phyloP scores from a whole-genome alignment of 2,113 vertebrate species.

The Dinomys branickii region DNA sequence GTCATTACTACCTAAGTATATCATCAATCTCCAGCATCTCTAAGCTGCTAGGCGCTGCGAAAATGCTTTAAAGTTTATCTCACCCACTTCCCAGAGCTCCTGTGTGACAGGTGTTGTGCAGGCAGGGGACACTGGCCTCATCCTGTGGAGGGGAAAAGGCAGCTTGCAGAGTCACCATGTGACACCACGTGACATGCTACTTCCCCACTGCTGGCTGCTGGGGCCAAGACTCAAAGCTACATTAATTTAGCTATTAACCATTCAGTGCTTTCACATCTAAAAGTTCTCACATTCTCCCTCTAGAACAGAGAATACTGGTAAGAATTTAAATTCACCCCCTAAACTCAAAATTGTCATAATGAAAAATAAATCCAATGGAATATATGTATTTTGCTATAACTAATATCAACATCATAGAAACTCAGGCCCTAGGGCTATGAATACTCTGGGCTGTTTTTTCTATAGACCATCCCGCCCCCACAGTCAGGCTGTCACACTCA shows the following conservation, averaged over 20 bases:
- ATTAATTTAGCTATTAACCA: neutral
- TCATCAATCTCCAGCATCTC: neutral
- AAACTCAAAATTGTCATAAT: neutral
- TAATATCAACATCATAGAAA: neutral
- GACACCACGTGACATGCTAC: neutral
- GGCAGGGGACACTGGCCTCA: neutral
- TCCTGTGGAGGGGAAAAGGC: neutral
- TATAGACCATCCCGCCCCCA: neutral
- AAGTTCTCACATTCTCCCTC: neutral
- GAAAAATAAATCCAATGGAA: neutral
- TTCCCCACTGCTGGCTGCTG: neutral
- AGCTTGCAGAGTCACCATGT: neutral
- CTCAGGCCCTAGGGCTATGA: neutral
- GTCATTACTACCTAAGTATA: neutral
- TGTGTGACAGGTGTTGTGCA: neutral
- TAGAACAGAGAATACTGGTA: neutral
- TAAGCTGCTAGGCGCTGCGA: neutral
- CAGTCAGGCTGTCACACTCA: neutral
- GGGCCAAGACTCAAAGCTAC: neutral
- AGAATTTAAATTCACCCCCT: conserved; percentile 14
- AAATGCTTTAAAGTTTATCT: neutral
- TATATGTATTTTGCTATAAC: neutral
- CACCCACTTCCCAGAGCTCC: neutral
- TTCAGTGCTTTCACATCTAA: neutral
- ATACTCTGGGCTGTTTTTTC: neutral